A percentile compares a stretch with the other conserved stretches of the same genome.
Conservation (phyloP, 2,113 vertebrate species). For the Micronycteris hirsuta region DNA sequence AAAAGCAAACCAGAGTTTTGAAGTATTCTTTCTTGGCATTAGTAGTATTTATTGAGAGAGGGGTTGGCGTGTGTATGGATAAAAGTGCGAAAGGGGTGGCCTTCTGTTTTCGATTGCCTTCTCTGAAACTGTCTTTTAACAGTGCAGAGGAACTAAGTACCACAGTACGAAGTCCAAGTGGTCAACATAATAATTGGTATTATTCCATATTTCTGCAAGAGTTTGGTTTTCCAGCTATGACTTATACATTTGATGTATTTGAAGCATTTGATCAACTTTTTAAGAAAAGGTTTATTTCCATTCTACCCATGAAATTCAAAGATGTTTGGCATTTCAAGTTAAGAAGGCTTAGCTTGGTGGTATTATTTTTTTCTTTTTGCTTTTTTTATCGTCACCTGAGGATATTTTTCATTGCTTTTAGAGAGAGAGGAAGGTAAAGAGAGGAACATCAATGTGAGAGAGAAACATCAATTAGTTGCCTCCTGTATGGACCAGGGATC, state of each 20-base stretch:
- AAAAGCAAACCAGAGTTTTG: neutral
- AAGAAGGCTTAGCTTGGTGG: neutral
- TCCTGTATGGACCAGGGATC: no score
- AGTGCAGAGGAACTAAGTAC: neutral
- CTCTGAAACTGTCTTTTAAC: neutral
- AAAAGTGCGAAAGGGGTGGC: rapidly evolving
- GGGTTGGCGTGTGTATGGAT: rapidly evolving
- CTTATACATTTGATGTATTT: neutral
- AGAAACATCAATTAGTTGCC: no score
- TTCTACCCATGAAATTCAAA: neutral
- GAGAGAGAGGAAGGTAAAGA: no score
- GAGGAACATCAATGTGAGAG: no score
- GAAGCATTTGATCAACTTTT: neutral
- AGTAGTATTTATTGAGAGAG: neutral
- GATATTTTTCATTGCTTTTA: no score
- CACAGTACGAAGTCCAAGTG: neutral
- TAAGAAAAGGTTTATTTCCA: neutral
- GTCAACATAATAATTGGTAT: neutral
- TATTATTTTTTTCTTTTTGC: no score
- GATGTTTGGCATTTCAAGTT: neutral
- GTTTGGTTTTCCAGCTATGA: neutral
- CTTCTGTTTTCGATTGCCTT: neutral
- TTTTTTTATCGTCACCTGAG: no score
- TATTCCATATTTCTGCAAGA: neutral
- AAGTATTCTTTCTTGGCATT: neutral